Base-by-base conservation (phyloP, 2,797 vertebrate genomes). In the Tadarida brasiliensis region DNA sequence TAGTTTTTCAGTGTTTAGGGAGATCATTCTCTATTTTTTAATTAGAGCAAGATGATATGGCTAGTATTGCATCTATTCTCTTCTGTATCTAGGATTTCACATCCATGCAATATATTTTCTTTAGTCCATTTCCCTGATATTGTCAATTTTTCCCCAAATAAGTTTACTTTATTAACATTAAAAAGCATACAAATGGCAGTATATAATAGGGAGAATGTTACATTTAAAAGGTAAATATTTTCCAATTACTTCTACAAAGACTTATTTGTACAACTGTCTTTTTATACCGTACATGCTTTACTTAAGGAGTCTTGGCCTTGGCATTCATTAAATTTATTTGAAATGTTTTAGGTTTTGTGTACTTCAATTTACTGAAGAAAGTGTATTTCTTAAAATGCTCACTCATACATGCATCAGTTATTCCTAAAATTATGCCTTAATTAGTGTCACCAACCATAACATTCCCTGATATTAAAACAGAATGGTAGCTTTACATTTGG, bases 341-440 rank as follows among this genome's bases (percentile, higher is more conserved):
- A 91, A 96, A 86, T 88, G 14, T 65, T 30, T 95, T 86, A 33
- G 49, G 73, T 89, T 94, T 67, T 67, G 35, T 90, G 7, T 59
- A 35, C 20, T 85, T 10, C 22, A 68, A 2, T 65, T 94, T 87
- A 87, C 61, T 92, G 73, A 96, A 77, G 35, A 83, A 44, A 87
- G 9, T 2, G 6, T 33, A 56, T 77, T 14, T 97, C 93, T 96
- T 96, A 57, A 83, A 95, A 94, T 97, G 96, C 96, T 98, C 97
- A 97, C 95, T 97, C 94, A 96, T 97, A 98, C 98, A 98, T 97
- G 87, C 88, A 95, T 94, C 95, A 97, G 94, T 98, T 98, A 98
- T 87, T 98, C 89, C 95, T 97, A 97, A 95, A 98, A 97, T 94
- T 98, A 96, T 88, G 65, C 5, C 92, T 49, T 98, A 87, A 98